These are phyloP conservation scores for Tenthredo mesomela DNA, from an alignment of 2,888 invertebrate genomes.

Conservation along the genomic window DNA sequence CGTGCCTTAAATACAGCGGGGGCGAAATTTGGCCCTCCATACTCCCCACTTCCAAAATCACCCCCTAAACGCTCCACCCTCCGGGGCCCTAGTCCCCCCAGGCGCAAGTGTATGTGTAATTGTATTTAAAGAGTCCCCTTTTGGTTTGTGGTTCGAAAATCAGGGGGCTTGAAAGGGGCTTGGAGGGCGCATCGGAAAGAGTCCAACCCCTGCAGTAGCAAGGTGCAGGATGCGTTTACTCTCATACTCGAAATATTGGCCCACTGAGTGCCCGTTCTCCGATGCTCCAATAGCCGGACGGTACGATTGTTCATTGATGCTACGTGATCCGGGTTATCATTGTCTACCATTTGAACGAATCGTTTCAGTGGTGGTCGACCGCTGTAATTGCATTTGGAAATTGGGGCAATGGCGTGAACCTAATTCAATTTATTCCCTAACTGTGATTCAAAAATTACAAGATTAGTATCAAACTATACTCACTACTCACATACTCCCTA, in stretches of 20 bases:
- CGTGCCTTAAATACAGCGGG: conserved; percentile 67
- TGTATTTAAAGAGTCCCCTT: conserved; percentile 67
- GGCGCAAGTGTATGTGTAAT: conserved; percentile 63
- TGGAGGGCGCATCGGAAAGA: conserved; percentile 54
- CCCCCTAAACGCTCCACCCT: conserved; percentile 53
- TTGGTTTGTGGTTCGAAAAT: conserved; percentile 54
- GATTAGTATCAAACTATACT: conserved; percentile 6
- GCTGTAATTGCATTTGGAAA: conserved; percentile 37
- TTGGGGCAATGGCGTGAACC: conserved; percentile 18
- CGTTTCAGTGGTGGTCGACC: conserved; percentile 25
- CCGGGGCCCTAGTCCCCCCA: conserved; percentile 40
- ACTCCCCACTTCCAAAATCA: conserved; percentile 52
- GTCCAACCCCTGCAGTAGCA: conserved; percentile 48
- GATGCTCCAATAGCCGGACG: not conserved
- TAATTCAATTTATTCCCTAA: conserved; percentile 36
- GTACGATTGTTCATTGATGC: conserved; percentile 35
- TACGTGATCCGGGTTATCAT: conserved; percentile 47
- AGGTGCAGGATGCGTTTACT: conserved; percentile 50
- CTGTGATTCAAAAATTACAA: conserved; percentile 16
- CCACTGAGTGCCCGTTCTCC: conserved; percentile 23
- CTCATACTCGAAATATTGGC: conserved; percentile 49
- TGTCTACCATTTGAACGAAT: conserved; percentile 32
- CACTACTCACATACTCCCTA: not conserved
- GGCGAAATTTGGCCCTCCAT: conserved; percentile 55
- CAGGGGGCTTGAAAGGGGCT: conserved; percentile 54